These are phyloP conservation scores for Plectrocnemia conspersa DNA, from an alignment of 1,140 invertebrate genomes.

Conservation along the genomic window DNA sequence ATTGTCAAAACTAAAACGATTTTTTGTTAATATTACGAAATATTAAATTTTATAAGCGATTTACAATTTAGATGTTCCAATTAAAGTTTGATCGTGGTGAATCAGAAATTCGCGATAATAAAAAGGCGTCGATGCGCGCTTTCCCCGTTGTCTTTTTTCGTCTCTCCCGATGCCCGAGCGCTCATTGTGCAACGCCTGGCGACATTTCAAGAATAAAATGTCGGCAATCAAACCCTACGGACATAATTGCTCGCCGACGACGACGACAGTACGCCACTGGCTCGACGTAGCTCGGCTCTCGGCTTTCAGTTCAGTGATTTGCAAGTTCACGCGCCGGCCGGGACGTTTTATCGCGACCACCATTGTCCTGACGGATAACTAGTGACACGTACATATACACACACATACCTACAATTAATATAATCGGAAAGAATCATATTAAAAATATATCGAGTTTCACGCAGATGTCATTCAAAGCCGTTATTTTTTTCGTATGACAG, in stretches of 20 bases:
- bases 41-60: no score
- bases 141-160: no score
- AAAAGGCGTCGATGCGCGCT: no score
- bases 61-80: no score
- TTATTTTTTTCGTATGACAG: constrained; percentile 1
- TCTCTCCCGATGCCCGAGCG: neutral
- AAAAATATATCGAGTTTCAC: neutral
- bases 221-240: constrained; percentile 10
- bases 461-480: neutral
- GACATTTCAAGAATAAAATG: constrained; percentile 12
- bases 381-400: no score
- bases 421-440: constrained; percentile 14
- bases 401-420: no score
- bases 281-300: neutral
- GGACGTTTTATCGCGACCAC: neutral
- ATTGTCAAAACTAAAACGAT: no score
- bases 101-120: no score
- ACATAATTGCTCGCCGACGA: constrained; percentile 15
- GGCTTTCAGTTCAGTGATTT: constrained; percentile 25
- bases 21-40: no score
- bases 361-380: neutral
- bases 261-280: constrained; percentile 8
- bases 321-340: constrained; percentile 6
- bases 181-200: constrained; percentile 5
- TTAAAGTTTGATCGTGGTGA: no score